These are phyloP conservation scores for Epinephelus lanceolatus DNA, from an alignment of 2,113 vertebrate species.

Conservation along the genomic window DNA sequence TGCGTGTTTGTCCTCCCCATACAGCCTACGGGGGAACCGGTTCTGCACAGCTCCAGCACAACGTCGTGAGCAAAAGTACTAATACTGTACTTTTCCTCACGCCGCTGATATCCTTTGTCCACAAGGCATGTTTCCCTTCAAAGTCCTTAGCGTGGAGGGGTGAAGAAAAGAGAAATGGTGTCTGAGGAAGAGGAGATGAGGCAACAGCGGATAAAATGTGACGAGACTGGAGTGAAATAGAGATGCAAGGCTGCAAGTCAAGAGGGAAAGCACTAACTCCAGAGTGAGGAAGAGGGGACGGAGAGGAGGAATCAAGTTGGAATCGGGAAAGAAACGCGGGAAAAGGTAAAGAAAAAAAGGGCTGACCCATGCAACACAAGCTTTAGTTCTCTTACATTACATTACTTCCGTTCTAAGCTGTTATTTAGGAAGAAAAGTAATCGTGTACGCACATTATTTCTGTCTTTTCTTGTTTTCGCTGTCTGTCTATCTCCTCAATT, in stretches of 20 bases:
- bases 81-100: slow-evolving; percentile 56
- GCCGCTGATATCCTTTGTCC: slow-evolving; percentile 68
- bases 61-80: slow-evolving; percentile 11
- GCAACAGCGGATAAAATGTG: slow-evolving; percentile 63
- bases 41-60: slow-evolving; percentile 69
- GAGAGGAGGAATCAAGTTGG: slow-evolving; percentile 73
- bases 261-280: slow-evolving; percentile 64
- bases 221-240: slow-evolving; percentile 73
- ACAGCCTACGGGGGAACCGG: slow-evolving; percentile 57
- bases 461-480: slow-evolving; percentile 22
- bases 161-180: slow-evolving; percentile 65
- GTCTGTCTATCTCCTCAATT: slow-evolving; percentile 8
- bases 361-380: slow-evolving; percentile 39
- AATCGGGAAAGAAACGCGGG: slow-evolving; percentile 60
- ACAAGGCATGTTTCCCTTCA: slow-evolving; percentile 63
- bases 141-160: slow-evolving; percentile 63
- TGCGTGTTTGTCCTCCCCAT: slow-evolving; percentile 64
- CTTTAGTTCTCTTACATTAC: slow-evolving; percentile 33
- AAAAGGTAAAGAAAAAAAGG: slow-evolving; percentile 74
- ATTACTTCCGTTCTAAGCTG: neutral
- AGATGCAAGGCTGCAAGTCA: slow-evolving; percentile 76
- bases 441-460: neutral
- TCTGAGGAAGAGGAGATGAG: slow-evolving; percentile 59
- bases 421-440: slow-evolving; percentile 25
- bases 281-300: slow-evolving; percentile 67